phyloP scores from a whole-genome alignment of 2,113 vertebrate genomes.

The Heloderma charlesbogerti region DNA sequence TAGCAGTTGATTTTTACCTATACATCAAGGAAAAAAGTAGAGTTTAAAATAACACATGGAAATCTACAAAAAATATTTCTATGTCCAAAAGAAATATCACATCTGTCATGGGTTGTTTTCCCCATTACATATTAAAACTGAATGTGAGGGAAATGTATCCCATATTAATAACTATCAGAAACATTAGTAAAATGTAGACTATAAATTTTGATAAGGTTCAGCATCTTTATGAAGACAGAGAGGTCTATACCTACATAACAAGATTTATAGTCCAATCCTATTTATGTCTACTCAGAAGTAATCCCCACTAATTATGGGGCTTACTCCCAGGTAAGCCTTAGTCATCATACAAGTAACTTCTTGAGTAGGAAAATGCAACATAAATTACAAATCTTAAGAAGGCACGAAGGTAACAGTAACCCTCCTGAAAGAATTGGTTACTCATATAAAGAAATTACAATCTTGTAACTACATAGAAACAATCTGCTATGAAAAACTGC shows the following conservation, averaged over 20 bases:
- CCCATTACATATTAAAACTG: not conserved
- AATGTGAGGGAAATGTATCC: not conserved
- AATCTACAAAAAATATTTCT: not conserved
- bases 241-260: not conserved
- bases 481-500: not conserved
- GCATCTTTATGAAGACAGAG: not conserved
- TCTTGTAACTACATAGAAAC: not conserved
- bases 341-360: not conserved
- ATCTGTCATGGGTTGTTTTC: not conserved
- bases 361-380: not conserved
- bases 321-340: not conserved
- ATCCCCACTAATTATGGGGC: not conserved
- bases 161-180: not conserved
- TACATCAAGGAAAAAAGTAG: not conserved
- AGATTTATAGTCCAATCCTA: not conserved
- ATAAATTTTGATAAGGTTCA: not conserved
- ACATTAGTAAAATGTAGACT: not conserved
- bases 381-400: not conserved
- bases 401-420: not conserved
- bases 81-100: not conserved
- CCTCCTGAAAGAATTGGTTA: accelerated
- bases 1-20: not conserved
- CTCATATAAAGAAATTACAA: not conserved
- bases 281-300: not conserved
- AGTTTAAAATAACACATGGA: not conserved